phyloP scores from a whole-genome alignment of 2,888 invertebrate genomes.

The Cactoblastis cactorum region DNA sequence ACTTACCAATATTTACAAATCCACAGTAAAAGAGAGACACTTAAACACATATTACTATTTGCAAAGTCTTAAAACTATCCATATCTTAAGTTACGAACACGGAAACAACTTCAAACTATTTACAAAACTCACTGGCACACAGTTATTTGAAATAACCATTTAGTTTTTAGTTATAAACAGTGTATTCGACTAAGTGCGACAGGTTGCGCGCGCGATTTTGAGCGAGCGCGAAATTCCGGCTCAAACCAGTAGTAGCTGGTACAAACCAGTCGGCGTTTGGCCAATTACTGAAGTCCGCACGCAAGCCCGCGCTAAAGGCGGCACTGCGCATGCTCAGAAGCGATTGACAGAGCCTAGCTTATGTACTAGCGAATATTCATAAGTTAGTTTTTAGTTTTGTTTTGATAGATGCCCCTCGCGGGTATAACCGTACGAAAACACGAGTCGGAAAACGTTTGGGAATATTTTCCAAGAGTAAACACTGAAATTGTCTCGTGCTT shows the following conservation, averaged over 20 bases:
- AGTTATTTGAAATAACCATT: slow-evolving; percentile 17
- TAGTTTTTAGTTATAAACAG: slow-evolving; percentile 19
- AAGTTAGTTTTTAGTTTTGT: slow-evolving; percentile 71
- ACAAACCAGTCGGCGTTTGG: slow-evolving; percentile 48
- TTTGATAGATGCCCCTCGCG: slow-evolving; percentile 48
- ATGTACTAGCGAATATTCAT: slow-evolving; percentile 59
- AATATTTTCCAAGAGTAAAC: slow-evolving; percentile 16
- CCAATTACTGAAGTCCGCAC: slow-evolving; percentile 67
- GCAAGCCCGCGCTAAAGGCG: slow-evolving; percentile 47
- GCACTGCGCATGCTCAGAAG: slow-evolving; percentile 58
- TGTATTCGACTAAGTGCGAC: slow-evolving; percentile 22
- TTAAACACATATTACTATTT: slow-evolving; percentile 20
- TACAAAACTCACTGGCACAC: slow-evolving; percentile 9
- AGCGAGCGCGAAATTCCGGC: slow-evolving; percentile 27
- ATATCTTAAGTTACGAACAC: slow-evolving; percentile 2
- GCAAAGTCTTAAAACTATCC: slow-evolving; percentile 11
- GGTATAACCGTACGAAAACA: slow-evolving; percentile 9
- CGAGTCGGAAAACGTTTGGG: slow-evolving; percentile 10
- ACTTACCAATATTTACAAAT: slow-evolving; percentile 24
- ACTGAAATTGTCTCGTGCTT: background rate
- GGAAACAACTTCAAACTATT: background rate
- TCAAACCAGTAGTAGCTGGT: slow-evolving; percentile 31
- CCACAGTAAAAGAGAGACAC: slow-evolving; percentile 20
- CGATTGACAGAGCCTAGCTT: slow-evolving; percentile 63
- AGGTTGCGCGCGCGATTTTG: slow-evolving; percentile 32